Evolutionary conservation across 2,797 vertebrate genomes (phyloP).

Genomic region (Pachyuromys duprasi): DNA sequence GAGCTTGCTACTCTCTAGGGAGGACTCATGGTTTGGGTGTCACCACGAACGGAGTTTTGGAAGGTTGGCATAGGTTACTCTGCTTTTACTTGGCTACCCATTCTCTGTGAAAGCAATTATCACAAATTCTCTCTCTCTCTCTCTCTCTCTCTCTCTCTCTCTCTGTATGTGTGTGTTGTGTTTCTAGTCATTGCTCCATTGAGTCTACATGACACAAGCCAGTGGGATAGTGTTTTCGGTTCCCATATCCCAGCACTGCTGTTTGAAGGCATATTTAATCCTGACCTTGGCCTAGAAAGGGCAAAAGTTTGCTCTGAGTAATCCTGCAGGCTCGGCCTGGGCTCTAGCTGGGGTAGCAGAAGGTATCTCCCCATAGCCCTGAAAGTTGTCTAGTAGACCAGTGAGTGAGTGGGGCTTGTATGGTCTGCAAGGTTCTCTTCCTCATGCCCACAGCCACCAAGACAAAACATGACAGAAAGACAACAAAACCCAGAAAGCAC

Average conservation of each 20-base stretch:
- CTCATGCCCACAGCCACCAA: rapidly evolving
- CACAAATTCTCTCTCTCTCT: no score
- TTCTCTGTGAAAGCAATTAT: no score
- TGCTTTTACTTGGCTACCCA: no score
- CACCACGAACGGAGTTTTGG: background rate
- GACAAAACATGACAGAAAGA: no score
- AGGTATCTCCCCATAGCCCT: rapidly evolving
- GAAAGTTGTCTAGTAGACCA: rapidly evolving
- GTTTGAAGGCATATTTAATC: rapidly evolving
- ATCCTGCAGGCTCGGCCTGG: background rate
- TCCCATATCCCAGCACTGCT: rapidly evolving
- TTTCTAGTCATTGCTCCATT: background rate
- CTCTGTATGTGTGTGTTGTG: background rate
- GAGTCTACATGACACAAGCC: rapidly evolving
- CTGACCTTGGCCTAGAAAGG: background rate
- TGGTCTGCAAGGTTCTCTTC: background rate
- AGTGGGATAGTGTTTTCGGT: rapidly evolving
- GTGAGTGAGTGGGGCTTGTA: rapidly evolving
- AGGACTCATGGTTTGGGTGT: background rate
- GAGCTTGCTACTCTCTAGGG: background rate
- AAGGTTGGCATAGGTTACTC: background rate
- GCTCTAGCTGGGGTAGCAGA: background rate
- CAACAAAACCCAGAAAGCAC: background rate
- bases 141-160: no score
- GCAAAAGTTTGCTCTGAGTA: background rate